Percentiles rank a stretch among this genome's conserved stretches.
Conservation (phyloP, 2,113 vertebrate genomes). For the Oryzias curvinotus region DNA sequence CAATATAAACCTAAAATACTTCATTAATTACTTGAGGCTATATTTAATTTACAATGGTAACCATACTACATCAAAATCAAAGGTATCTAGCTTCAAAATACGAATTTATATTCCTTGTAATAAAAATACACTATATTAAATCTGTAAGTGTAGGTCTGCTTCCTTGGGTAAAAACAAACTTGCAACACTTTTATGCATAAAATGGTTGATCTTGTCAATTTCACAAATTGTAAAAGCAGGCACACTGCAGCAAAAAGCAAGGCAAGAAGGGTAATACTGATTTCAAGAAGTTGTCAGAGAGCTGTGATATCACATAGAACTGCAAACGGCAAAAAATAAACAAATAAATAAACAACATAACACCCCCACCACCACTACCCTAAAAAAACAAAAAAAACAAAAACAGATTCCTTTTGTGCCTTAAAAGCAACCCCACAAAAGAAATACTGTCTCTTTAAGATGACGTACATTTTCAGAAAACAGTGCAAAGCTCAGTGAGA, state of each 20-base stretch:
- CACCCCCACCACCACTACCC: no score
- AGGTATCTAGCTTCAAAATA: conserved; percentile 70
- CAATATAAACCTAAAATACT: conserved; percentile 45
- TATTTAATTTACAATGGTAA: conserved; percentile 46
- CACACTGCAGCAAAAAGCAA: conserved; percentile 76
- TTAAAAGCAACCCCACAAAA: conserved; percentile 58
- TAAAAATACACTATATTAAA: conserved; percentile 81
- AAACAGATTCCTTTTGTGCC: conserved; percentile 35
- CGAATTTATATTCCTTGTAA: conserved; percentile 69
- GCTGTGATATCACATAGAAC: conserved; percentile 35
- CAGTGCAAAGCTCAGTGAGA: conserved; percentile 54
- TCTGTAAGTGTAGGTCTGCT: conserved; percentile 66
- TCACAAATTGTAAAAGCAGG: conserved; percentile 81
- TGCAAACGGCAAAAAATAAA: background rate
- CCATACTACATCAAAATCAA: conserved; percentile 55
- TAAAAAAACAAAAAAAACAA: background rate
- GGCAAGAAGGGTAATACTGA: conserved; percentile 66
- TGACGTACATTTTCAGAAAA: conserved; percentile 58
- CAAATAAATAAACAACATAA: no score
- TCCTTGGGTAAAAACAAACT: conserved; percentile 65
- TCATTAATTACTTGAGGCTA: conserved; percentile 51
- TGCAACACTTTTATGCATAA: conserved; percentile 68
- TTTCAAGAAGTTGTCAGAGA: conserved; percentile 48
- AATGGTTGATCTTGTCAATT: conserved; percentile 82
- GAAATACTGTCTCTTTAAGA: conserved; percentile 78